A percentile compares a stretch with the other conserved stretches of the same genome.
Evolutionary conservation across 1,140 invertebrate genomes (phyloP).

Genomic region (Zaprionus vittiger): DNA sequence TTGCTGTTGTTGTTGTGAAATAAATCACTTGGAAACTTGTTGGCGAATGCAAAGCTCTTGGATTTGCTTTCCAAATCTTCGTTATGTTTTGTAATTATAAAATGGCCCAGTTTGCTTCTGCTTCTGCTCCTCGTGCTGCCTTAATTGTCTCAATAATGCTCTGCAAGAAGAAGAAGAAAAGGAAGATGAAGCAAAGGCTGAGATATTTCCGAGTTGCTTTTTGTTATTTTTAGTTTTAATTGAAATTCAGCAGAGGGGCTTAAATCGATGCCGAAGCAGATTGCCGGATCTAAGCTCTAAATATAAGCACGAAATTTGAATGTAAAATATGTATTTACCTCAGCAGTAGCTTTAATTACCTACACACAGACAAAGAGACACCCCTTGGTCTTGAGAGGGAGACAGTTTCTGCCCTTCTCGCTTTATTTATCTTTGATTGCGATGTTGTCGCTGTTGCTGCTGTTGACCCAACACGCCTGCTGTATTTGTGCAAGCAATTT

Average conservation of each 20-base stretch:
- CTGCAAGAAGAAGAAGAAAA: constrained; percentile 48
- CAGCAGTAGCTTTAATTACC: constrained; percentile 40
- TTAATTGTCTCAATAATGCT: constrained; percentile 34
- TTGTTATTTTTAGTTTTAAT: constrained; percentile 66
- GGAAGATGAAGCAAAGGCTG: constrained; percentile 16
- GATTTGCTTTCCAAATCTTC: constrained; percentile 59
- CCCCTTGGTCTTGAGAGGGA: not conserved
- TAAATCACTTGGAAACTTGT: constrained; percentile 77
- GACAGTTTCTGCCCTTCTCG: not conserved
- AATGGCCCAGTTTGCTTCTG: constrained; percentile 36
- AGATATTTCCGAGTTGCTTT: constrained; percentile 33
- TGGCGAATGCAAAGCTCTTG: constrained; percentile 32
- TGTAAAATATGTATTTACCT: constrained; percentile 30
- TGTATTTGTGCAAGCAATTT: constrained; percentile 48
- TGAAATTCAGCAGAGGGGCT: constrained; percentile 46
- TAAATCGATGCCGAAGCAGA: constrained; percentile 42
- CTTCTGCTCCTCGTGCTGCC: constrained; percentile 8
- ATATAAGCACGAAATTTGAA: constrained; percentile 5
- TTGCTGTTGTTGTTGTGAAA: constrained; percentile 48
- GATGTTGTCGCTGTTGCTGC: constrained; percentile 35
- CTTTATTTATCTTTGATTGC: constrained; percentile 61
- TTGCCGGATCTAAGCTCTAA: constrained; percentile 7
- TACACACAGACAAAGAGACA: not conserved
- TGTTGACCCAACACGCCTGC: constrained; percentile 47
- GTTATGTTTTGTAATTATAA: constrained; percentile 71